Percentiles rank a stretch among this genome's conserved stretches.
phyloP scores from a whole-genome alignment of 2,888 invertebrate species.

The Kryphioiulus occultus region DNA sequence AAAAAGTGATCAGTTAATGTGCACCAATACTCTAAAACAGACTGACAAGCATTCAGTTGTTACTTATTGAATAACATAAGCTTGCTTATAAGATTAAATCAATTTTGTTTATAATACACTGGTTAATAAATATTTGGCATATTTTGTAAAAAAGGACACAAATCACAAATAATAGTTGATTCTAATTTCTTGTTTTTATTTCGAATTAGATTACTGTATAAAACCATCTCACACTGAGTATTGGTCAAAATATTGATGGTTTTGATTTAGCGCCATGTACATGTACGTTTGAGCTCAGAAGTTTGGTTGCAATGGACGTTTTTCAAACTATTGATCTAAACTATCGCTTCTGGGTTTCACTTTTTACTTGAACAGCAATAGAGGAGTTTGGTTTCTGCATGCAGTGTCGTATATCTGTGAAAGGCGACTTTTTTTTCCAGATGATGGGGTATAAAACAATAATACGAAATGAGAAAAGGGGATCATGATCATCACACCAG shows the following conservation, averaged over 20 bases:
- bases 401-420: not conserved
- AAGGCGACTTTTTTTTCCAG: not conserved
- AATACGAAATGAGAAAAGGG: slow-evolving; percentile 40
- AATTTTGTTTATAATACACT: too few relatives aligned
- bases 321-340: not conserved
- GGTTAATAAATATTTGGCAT: too few relatives aligned
- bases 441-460: slow-evolving; percentile 36
- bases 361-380: not conserved
- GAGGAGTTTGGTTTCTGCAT: not conserved
- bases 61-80: too few relatives aligned
- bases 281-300: not conserved
- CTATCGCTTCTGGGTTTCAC: not conserved
- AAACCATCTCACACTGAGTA: not conserved
- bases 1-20: too few relatives aligned
- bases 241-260: not conserved
- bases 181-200: too few relatives aligned
- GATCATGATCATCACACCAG: slow-evolving; percentile 32
- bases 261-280: not conserved
- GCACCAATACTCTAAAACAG: too few relatives aligned
- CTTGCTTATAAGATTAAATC: too few relatives aligned
- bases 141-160: too few relatives aligned
- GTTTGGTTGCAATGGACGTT: not conserved
- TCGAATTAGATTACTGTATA: too few relatives aligned
- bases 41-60: too few relatives aligned
- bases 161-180: too few relatives aligned